A percentile compares a stretch with the other conserved stretches of the same genome.
phyloP scores from a whole-genome alignment of 2,113 vertebrate species.

The Lophotis ruficrista region DNA sequence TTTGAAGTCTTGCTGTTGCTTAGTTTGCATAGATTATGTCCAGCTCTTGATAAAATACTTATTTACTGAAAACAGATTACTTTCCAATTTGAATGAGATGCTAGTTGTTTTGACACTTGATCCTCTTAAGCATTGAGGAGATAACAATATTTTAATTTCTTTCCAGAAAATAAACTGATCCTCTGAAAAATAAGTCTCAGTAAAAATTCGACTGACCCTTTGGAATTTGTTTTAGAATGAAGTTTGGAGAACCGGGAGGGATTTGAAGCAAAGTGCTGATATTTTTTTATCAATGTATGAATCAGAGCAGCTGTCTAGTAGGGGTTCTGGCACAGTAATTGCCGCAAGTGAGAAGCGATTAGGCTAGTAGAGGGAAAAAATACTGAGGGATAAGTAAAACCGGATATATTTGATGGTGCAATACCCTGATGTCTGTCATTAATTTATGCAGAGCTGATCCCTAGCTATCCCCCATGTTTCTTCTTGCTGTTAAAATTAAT shows the following conservation, averaged over 20 bases:
- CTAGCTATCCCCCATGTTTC: not conserved
- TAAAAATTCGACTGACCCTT: not conserved
- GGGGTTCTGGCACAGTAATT: not conserved
- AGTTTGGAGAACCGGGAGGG: not conserved
- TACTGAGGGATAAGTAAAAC: not conserved
- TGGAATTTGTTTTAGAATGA: not conserved
- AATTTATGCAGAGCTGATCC: not conserved
- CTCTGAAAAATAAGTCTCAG: not conserved
- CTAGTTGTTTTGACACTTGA: not conserved
- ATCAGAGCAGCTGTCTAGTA: not conserved
- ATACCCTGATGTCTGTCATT: not conserved
- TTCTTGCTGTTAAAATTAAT: not conserved
- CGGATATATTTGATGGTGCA: not conserved
- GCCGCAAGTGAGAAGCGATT: not conserved
- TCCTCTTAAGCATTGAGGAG: not conserved
- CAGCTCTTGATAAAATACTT: not conserved
- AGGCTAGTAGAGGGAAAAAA: not conserved
- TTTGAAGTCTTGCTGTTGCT: not conserved
- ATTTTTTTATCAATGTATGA: not conserved
- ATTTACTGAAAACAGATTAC: not conserved
- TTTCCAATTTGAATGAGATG: not conserved
- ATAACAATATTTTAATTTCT: not conserved
- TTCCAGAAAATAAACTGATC: not conserved
- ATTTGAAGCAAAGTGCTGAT: not conserved
- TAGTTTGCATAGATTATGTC: not conserved